phyloP scores from a whole-genome alignment of 2,113 vertebrate genomes.

The Machaerirhynchus nigripectus region DNA sequence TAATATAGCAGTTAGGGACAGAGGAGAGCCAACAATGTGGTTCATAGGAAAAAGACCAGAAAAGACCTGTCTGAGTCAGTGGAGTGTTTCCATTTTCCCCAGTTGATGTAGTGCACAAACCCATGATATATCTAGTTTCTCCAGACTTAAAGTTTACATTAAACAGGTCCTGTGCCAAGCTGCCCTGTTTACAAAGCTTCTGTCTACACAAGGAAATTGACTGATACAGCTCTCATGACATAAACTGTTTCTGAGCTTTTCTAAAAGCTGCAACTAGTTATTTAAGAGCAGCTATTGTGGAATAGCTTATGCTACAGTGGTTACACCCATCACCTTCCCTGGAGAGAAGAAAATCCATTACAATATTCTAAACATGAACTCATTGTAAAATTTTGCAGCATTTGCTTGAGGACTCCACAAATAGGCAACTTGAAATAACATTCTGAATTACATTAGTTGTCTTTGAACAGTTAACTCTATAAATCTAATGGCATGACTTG shows the following conservation, averaged over 20 bases:
- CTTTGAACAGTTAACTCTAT: neutral
- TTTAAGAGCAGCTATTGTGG: neutral
- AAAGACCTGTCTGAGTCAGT: neutral
- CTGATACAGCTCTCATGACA: neutral
- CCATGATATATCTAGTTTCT: neutral
- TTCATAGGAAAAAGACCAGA: neutral
- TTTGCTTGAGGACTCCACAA: neutral
- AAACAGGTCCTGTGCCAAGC: neutral
- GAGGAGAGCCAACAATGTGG: neutral
- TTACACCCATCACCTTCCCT: conserved; percentile 32
- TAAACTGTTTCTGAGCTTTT: neutral
- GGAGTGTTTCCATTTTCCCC: neutral
- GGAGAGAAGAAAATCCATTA: neutral
- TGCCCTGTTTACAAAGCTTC: neutral
- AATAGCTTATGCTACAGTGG: conserved; percentile 27
- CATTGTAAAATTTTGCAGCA: neutral
- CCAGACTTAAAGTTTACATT: neutral
- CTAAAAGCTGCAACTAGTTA: neutral
- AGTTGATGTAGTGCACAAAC: neutral
- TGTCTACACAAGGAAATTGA: neutral
- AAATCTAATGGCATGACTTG: neutral
- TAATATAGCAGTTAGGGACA: neutral
- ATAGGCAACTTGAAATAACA: neutral
- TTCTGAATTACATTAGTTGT: neutral
- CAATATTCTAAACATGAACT: conserved; percentile 26